Conservation (phyloP, 2,888 invertebrate species). For the Boloria euphrosyne region DNA sequence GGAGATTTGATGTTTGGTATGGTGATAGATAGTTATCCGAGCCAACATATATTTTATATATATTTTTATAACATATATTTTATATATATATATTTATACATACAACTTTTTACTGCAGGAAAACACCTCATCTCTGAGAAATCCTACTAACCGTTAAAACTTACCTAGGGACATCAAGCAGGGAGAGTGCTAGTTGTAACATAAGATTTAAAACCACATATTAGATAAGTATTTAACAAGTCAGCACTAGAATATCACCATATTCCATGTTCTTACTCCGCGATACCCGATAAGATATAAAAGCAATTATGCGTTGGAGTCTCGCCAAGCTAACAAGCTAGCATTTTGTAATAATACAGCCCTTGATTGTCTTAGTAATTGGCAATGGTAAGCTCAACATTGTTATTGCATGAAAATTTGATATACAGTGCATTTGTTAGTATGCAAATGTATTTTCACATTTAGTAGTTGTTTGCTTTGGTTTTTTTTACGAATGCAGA, state of each 20-base stretch:
- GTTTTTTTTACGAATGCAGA: background rate
- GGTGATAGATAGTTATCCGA: too few species aligned
- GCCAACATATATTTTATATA: too few species aligned
- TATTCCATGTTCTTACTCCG: conserved; percentile 19
- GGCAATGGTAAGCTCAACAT: conserved; percentile 26
- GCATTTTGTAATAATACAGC: conserved; percentile 42
- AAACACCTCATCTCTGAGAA: too few species aligned
- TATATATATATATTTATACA: too few species aligned
- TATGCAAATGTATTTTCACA: conserved; percentile 13
- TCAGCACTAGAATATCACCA: conserved; percentile 1
- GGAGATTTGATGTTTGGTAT: too few species aligned
- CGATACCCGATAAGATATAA: conserved; percentile 24
- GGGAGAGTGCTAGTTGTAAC: too few species aligned
- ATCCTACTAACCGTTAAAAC: background rate
- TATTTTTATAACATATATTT: too few species aligned
- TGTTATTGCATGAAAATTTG: conserved; percentile 15
- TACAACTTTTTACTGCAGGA: too few species aligned
- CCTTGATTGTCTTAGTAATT: conserved; percentile 34
- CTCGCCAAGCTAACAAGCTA: conserved; percentile 57
- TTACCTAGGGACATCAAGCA: too few species aligned
- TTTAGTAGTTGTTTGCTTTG: conserved; percentile 2
- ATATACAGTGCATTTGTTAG: conserved; percentile 7
- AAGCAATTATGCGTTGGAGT: conserved; percentile 51
- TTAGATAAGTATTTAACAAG: background rate
- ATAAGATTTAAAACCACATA: too few species aligned